Percentiles rank a stretch among this genome's conserved stretches.
Conservation (phyloP, 2,113 vertebrate species). For the Halichoeres trimaculatus region DNA sequence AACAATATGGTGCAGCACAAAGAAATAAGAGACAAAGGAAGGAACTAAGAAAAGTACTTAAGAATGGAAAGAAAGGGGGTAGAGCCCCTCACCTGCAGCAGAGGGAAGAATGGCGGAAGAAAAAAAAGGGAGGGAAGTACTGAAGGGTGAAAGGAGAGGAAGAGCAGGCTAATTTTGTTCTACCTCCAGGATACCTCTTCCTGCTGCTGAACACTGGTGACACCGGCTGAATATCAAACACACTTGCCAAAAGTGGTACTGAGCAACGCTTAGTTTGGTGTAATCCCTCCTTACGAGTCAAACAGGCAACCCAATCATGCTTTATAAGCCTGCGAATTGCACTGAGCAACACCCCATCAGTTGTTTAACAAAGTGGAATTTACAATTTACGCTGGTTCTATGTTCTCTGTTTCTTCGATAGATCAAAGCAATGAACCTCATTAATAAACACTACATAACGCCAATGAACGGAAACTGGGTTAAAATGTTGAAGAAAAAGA, state of each 20-base stretch:
- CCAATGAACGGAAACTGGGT: not conserved
- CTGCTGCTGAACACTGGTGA: conserved; percentile 39
- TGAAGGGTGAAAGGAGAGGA: conserved; percentile 31
- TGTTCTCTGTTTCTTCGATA: not conserved
- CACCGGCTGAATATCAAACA: conserved; percentile 48
- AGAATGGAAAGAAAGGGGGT: conserved; percentile 15
- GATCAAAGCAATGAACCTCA: not conserved
- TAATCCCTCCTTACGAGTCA: conserved; percentile 22
- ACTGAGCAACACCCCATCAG: not conserved
- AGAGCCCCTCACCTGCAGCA: conserved; percentile 37
- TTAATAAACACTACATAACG: too few relatives aligned
- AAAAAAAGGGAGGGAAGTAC: not conserved
- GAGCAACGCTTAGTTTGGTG: conserved; percentile 31
- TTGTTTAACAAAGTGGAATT: conserved; percentile 14
- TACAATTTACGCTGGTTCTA: not conserved
- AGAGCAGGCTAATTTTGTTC: conserved; percentile 54
- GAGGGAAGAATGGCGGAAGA: not conserved
- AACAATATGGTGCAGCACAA: conserved; percentile 1
- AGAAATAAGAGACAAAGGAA: not conserved
- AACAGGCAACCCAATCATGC: conserved; percentile 7
- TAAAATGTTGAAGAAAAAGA: too few relatives aligned
- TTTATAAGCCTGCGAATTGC: conserved; percentile 6
- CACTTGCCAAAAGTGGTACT: conserved; percentile 5
- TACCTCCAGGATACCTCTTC: conserved; percentile 57
- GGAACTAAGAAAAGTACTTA: conserved; percentile 24